Conservation (phyloP, 2,888 invertebrate genomes). For the Cosmopolites sordidus region DNA sequence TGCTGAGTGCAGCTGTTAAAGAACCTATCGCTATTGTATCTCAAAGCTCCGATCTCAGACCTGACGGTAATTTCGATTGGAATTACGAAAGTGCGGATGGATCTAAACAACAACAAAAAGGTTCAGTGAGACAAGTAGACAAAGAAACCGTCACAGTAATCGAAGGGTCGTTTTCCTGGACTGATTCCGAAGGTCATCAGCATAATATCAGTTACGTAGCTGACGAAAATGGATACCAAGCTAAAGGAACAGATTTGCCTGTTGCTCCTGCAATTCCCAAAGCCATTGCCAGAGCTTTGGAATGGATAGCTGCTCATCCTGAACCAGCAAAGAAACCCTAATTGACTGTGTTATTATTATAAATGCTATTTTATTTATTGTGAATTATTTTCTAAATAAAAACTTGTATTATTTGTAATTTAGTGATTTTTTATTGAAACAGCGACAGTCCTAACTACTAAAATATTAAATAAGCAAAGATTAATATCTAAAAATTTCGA, state of each 20-base stretch:
- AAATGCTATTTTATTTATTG: no score
- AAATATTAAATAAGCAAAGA: no score
- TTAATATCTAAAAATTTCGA: no score
- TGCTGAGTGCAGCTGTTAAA: neutral
- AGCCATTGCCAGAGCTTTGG: conserved; percentile 66
- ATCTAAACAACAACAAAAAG: neutral
- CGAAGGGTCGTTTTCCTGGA: conserved; percentile 45
- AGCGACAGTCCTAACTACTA: no score
- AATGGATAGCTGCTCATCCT: conserved; percentile 57
- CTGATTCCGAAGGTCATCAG: conserved; percentile 50
- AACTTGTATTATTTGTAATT: no score
- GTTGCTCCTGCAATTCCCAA: conserved; percentile 56
- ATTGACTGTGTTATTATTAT: no score
- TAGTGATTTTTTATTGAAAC: no score
- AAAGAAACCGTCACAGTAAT: conserved; percentile 38
- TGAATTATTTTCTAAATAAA: no score
- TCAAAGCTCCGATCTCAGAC: neutral
- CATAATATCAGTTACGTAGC: conserved; percentile 51
- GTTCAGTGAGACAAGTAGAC: neutral
- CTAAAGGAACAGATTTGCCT: conserved; percentile 46
- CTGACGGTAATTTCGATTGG: conserved; percentile 8
- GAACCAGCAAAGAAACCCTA: conserved; percentile 27
- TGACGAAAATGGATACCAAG: conserved; percentile 56
- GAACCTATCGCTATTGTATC: neutral
- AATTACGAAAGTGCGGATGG: conserved; percentile 12